These are phyloP conservation scores for Thecocarcelia acutangulata DNA, from an alignment of 2,888 invertebrate species.

Conservation along the genomic window DNA sequence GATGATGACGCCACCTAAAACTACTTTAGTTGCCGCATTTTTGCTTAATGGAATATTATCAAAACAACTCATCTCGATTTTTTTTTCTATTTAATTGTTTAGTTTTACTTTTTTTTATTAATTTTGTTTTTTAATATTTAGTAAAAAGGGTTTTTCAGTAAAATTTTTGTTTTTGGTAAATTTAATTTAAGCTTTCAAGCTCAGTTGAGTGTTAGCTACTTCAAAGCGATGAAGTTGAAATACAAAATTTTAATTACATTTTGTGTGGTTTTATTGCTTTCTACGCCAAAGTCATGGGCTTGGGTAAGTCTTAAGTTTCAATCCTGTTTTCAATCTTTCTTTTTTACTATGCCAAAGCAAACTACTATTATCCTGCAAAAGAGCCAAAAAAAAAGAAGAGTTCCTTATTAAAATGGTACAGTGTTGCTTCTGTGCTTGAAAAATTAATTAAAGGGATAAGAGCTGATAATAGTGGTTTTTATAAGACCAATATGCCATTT, in stretches of 20 bases:
- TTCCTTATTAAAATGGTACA: not conserved
- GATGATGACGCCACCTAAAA: not conserved
- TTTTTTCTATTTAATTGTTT: conserved; percentile 12
- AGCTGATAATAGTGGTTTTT: conserved; percentile 14
- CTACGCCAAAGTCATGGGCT: conserved; percentile 68
- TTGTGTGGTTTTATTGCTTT: conserved; percentile 67
- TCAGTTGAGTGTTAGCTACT: conserved; percentile 25
- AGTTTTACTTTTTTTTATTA: not conserved
- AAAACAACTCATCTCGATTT: not conserved
- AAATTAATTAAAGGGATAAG: conserved; percentile 46
- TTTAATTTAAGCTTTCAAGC: conserved; percentile 6
- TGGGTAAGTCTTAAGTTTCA: conserved; percentile 74
- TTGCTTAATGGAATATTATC: conserved; percentile 14
- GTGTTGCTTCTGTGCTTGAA: conserved; percentile 1
- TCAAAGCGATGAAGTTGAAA: conserved; percentile 71
- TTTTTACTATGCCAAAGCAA: not conserved
- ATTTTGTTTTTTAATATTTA: conserved; percentile 18
- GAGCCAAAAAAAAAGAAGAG: not conserved
- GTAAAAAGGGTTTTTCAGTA: not conserved
- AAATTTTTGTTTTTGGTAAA: conserved; percentile 37
- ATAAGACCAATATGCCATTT: not conserved
- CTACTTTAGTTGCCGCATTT: not conserved
- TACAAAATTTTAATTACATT: conserved; percentile 66
- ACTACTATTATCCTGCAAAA: not conserved
- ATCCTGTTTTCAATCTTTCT: conserved; percentile 8